Evolutionary conservation across 1,140 invertebrate species (phyloP).

Genomic region (Ips nitidus): DNA sequence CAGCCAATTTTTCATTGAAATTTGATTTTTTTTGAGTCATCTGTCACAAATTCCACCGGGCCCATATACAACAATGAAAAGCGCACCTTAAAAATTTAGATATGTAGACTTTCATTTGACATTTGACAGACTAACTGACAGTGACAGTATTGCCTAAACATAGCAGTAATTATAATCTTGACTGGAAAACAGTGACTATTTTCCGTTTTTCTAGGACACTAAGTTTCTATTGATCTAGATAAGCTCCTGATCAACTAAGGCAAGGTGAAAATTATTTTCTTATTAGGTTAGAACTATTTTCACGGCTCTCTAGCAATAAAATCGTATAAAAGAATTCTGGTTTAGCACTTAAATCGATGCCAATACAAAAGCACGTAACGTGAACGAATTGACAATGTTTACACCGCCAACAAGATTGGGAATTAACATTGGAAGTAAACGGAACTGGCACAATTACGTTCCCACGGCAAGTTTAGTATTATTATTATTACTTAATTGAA

Average conservation of each 20-base stretch:
- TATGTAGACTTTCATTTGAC: not conserved
- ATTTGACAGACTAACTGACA: not conserved
- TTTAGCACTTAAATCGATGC: slow-evolving; percentile 24
- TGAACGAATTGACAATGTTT: too few relatives aligned
- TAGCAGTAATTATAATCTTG: not conserved
- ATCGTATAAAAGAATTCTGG: slow-evolving; percentile 10
- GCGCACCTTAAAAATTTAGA: not conserved
- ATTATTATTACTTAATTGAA: too few relatives aligned
- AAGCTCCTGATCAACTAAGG: slow-evolving; percentile 12
- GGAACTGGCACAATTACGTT: too few relatives aligned
- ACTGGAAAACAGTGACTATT: not conserved
- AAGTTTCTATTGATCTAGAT: slow-evolving; percentile 24
- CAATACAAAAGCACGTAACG: not conserved
- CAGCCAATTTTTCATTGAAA: not conserved
- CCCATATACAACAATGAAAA: not conserved
- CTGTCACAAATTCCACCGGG: not conserved
- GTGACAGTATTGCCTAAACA: not conserved
- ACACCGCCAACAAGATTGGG: too few relatives aligned
- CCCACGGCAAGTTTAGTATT: too few relatives aligned
- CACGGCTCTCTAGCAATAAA: slow-evolving; percentile 29
- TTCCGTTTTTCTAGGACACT: not conserved
- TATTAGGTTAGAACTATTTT: slow-evolving; percentile 18
- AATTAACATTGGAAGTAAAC: too few relatives aligned
- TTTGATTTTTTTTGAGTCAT: not conserved
- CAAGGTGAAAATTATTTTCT: slow-evolving; percentile 26